These are phyloP conservation scores for Neolamprologus caudopunctatus DNA, from an alignment of 2,113 vertebrate species.

Conservation along the genomic window DNA sequence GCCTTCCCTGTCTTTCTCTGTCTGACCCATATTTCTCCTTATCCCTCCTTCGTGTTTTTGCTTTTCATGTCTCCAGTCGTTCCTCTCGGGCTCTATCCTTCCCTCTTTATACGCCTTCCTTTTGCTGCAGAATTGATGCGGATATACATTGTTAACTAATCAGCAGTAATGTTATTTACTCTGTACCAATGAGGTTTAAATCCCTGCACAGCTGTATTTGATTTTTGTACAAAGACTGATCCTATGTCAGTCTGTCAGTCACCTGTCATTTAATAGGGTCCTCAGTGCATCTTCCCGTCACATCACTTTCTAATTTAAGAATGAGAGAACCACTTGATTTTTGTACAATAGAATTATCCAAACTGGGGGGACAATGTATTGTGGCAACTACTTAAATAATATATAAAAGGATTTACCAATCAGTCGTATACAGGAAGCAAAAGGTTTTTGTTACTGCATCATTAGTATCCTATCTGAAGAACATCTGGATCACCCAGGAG, in stretches of 20 bases:
- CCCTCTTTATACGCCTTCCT: not conserved
- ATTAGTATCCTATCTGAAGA: slow-evolving; percentile 18
- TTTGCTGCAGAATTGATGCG: not conserved
- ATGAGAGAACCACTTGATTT: not conserved
- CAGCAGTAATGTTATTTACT: not conserved
- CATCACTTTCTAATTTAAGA: not conserved
- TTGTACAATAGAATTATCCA: too few species aligned
- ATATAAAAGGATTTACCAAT: not conserved
- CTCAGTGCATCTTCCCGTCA: not conserved
- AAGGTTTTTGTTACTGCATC: not conserved
- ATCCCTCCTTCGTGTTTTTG: slow-evolving; percentile 24
- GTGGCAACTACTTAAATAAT: not conserved
- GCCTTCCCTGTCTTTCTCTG: slow-evolving; percentile 36
- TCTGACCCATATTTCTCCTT: slow-evolving; percentile 56
- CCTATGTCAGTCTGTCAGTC: not conserved
- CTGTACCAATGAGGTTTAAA: not conserved
- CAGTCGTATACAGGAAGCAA: not conserved
- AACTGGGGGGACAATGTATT: not conserved
- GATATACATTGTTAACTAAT: not conserved
- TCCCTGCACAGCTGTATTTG: not conserved
- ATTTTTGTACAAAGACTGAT: slow-evolving; percentile 1
- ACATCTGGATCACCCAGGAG: not conserved
- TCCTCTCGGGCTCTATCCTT: not conserved
- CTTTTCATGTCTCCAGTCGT: slow-evolving; percentile 15
- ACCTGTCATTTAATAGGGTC: slow-evolving; percentile 27